Evolutionary conservation across 2,888 invertebrate genomes (phyloP), one percentile per base, ranked within the genome.

Genomic region (Stenurella melanura): DNA sequence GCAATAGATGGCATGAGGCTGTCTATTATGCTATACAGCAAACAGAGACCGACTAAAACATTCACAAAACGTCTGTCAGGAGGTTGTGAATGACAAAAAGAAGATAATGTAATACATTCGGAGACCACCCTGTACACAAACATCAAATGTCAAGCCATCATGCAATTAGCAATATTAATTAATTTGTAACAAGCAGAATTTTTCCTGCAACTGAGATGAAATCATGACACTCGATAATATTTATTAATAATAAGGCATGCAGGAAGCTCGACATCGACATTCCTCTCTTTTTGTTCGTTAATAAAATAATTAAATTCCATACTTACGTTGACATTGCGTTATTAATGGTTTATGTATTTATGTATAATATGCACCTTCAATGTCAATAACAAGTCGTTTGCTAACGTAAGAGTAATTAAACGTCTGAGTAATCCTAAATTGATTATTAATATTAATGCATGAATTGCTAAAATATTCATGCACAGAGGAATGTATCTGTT

Each of bases 251-350:
- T n/a, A 50, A 5, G 1, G 42, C 42, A 42, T 50, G 34, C 72
- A 64, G 72, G 72, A 72, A 72, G 54, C 64, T 63, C 63, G 54
- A 17, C 21, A 56, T 12, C 63, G 54, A 54, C 56, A 63, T 72
- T 72, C 72, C 19, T 21, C 71, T 21, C 54, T 18, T 30, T 72
- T 54, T 60, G 12, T 50, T 56, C 34, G 63, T 30, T 56, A 56
- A 63, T 72, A 63, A 72, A 60, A 64, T 72, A 64, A 72, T 56
- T 72, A 64, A 64, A 72, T 64, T 72, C 63, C 26, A 64, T 63
- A 72, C 63, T 72, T 72, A 64, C 72, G 63, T 60, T 72, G 63
- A 64, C 72, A 72, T 63, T 64, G 64, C 34, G 34, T 63, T 63
- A 64, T 64, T 72, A 64, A 72, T 72, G 72, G 64, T n/a, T 38